phyloP scores from a whole-genome alignment of 2,113 vertebrate species.

The Nesogale talazaci region DNA sequence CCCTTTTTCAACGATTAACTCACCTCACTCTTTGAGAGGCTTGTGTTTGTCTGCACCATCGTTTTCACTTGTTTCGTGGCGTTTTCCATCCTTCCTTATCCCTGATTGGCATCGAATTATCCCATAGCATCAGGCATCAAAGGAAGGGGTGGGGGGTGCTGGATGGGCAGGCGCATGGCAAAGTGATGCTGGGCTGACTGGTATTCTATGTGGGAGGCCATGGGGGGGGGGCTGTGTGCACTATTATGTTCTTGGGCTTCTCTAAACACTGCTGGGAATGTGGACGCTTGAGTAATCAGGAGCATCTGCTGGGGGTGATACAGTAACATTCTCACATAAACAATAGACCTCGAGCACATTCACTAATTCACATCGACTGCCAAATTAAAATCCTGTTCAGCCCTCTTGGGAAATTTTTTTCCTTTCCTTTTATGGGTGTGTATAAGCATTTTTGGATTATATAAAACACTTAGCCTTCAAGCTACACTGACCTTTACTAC shows the following conservation, averaged over 20 bases:
- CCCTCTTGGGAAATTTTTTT: background rate
- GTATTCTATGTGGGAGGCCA: background rate
- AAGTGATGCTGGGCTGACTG: background rate
- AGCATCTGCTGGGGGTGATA: background rate
- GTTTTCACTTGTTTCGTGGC: background rate
- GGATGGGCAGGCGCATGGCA: background rate
- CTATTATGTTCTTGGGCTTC: background rate
- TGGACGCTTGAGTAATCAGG: background rate
- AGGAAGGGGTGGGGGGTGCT: background rate
- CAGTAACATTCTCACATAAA: background rate
- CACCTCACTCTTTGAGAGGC: background rate
- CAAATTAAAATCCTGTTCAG: background rate
- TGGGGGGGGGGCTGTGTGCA: background rate
- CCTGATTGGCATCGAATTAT: background rate
- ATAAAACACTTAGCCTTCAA: background rate
- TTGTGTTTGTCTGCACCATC: background rate
- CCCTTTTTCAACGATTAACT: background rate
- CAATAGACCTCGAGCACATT: background rate
- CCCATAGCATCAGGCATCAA: background rate
- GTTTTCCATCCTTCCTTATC: background rate
- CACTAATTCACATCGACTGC: background rate
- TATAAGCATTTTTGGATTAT: slow-evolving; percentile 12
- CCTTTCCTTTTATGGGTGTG: background rate
- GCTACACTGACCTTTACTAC: background rate
- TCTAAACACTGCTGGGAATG: background rate